phyloP scores from a whole-genome alignment of 2,888 invertebrate genomes.

The Dilophus febrilis region DNA sequence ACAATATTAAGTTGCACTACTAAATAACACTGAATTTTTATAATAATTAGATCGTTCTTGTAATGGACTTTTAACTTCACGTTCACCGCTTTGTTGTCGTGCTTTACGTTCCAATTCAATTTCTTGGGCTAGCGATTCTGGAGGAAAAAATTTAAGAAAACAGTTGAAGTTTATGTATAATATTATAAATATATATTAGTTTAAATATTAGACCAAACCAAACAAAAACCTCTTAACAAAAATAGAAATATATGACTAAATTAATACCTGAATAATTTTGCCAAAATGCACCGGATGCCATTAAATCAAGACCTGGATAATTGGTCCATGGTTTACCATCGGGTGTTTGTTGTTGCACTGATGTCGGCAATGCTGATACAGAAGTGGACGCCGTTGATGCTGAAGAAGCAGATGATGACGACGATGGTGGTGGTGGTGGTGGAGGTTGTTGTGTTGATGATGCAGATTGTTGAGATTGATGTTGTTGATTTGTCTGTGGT shows the following conservation, averaged over 20 bases:
- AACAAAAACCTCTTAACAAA: background rate
- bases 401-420: slow-evolving; percentile 24
- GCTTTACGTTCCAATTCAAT: slow-evolving; percentile 76
- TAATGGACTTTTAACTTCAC: slow-evolving; percentile 72
- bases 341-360: slow-evolving; percentile 27
- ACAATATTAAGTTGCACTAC: slow-evolving; percentile 72
- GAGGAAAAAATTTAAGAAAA: too few relatives aligned
- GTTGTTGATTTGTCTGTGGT: too few relatives aligned
- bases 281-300: slow-evolving; percentile 78
- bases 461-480: slow-evolving; percentile 17
- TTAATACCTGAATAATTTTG: slow-evolving; percentile 83
- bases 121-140: slow-evolving; percentile 75
- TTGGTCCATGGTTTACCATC: slow-evolving; percentile 41
- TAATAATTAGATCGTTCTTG: slow-evolving; percentile 70
- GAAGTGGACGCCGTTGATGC: slow-evolving; percentile 26
- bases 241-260: too few relatives aligned
- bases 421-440: slow-evolving; percentile 22
- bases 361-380: slow-evolving; percentile 24
- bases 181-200: background rate
- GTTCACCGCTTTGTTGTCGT: slow-evolving; percentile 59
- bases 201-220: background rate
- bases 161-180: background rate
- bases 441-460: slow-evolving; percentile 25
- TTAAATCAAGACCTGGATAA: slow-evolving; percentile 58
- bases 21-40: slow-evolving; percentile 79